These are phyloP conservation scores for Beroe ovata DNA, from an alignment of 37 sponge, comb jelly and placozoan genomes.

Conservation along the genomic window DNA sequence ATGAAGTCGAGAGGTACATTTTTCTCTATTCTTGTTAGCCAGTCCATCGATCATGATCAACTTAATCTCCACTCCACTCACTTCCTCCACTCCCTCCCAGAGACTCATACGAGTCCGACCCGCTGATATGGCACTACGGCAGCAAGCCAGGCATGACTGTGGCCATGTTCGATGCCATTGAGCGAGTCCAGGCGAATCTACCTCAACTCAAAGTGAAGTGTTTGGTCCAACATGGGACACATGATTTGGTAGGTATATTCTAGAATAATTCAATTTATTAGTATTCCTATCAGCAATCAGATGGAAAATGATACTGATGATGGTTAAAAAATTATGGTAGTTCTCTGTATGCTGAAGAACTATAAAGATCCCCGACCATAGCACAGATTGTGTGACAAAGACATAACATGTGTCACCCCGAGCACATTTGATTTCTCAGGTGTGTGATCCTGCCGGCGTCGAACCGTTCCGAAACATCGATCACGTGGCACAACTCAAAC, in stretches of 20 bases:
- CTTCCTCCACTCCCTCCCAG: not conserved
- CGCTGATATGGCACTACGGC: slow-evolving; percentile 33
- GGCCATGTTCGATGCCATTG: slow-evolving; percentile 47
- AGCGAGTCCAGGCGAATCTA: not conserved
- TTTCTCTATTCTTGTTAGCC: too few relatives aligned
- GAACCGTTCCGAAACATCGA: not conserved
- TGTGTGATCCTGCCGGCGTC: slow-evolving; percentile 57
- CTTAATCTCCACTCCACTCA: not conserved
- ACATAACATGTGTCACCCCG: too few relatives aligned
- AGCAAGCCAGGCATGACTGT: slow-evolving; percentile 19
- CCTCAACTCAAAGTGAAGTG: slow-evolving; percentile 1
- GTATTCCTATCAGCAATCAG: too few relatives aligned
- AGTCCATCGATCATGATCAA: too few relatives aligned
- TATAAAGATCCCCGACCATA: too few relatives aligned
- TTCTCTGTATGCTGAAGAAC: too few relatives aligned
- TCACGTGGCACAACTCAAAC: slow-evolving; percentile 7
- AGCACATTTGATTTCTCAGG: too few relatives aligned
- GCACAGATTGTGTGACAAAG: too few relatives aligned
- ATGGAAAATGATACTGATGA: too few relatives aligned
- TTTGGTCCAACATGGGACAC: slow-evolving; percentile 48
- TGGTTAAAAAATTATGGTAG: too few relatives aligned
- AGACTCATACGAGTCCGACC: slow-evolving; percentile 13
- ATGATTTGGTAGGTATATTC: slow-evolving; percentile 45
- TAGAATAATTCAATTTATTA: too few relatives aligned
- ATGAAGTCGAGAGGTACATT: slow-evolving; percentile 38